Percentiles rank a stretch among this genome's conserved stretches.
phyloP scores from a whole-genome alignment of 2,797 vertebrate species.

The Notamacropus eugenii region DNA sequence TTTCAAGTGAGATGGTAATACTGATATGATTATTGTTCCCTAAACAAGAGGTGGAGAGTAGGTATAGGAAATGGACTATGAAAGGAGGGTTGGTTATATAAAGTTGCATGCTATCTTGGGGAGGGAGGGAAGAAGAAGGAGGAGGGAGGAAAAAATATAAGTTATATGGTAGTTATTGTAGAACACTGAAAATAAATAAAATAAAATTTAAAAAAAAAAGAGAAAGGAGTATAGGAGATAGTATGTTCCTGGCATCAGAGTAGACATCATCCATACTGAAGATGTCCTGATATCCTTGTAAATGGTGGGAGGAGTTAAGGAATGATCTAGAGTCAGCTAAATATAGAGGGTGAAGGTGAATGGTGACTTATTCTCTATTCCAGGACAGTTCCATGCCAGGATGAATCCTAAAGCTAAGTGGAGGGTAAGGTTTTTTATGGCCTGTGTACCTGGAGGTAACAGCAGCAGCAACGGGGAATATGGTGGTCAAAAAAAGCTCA shows the following conservation, averaged over 20 bases:
- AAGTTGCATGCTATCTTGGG: too few species aligned
- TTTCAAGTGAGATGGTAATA: not conserved
- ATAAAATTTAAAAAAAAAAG: too few species aligned
- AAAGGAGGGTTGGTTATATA: too few species aligned
- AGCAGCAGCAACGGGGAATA: not conserved
- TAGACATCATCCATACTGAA: too few species aligned
- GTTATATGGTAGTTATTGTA: too few species aligned
- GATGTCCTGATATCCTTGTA: too few species aligned
- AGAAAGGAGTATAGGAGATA: not conserved
- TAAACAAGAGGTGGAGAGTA: not conserved
- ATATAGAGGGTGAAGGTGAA: not conserved
- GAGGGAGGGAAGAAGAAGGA: too few species aligned
- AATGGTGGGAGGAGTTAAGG: too few species aligned
- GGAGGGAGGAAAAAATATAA: too few species aligned
- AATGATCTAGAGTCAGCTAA: too few species aligned
- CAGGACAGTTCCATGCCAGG: not conserved
- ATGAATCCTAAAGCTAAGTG: not conserved
- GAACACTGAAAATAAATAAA: too few species aligned
- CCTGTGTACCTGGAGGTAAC: not conserved
- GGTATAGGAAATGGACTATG: not conserved
- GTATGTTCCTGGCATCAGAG: not conserved
- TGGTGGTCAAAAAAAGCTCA: not conserved
- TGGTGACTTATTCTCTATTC: not conserved
- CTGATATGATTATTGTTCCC: not conserved
- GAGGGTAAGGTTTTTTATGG: not conserved